Percentiles rank a stretch among this genome's conserved stretches.
phyloP scores from a whole-genome alignment of 2,888 invertebrate genomes.

The Physocephala rufipes region DNA sequence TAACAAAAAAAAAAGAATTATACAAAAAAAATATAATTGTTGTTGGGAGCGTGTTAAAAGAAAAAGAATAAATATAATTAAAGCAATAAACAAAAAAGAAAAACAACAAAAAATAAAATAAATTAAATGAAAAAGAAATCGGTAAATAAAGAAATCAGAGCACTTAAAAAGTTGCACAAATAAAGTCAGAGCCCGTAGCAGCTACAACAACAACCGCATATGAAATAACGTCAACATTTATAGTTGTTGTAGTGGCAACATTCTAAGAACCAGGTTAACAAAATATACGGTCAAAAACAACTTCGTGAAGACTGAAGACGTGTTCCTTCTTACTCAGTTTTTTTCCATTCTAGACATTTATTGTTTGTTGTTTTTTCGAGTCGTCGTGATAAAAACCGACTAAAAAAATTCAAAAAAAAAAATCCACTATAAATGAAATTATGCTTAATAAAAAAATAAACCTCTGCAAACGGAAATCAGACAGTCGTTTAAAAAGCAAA shows the following conservation, averaged over 20 bases:
- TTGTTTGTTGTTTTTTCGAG: conserved; percentile 23
- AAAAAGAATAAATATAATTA: too few relatives aligned
- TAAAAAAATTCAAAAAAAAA: conserved; percentile 2
- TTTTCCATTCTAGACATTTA: conserved; percentile 6
- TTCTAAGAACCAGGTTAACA: conserved; percentile 3
- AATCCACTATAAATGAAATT: conserved; percentile 2
- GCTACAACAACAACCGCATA: conserved; percentile 6
- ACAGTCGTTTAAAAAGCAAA: conserved; percentile 9
- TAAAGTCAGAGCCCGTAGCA: background rate
- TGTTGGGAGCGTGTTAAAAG: too few relatives aligned
- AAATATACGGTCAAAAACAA: conserved; percentile 31
- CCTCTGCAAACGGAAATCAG: conserved; percentile 23
- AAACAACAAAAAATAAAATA: too few relatives aligned
- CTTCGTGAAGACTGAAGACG: background rate
- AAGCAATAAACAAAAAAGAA: too few relatives aligned
- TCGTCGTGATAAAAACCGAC: background rate
- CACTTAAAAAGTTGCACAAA: background rate
- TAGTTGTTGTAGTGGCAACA: too few relatives aligned
- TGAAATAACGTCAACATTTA: too few relatives aligned
- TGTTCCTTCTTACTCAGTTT: background rate
- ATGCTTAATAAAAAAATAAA: conserved; percentile 2
- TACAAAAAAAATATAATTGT: too few relatives aligned
- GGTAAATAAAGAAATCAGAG: conserved; percentile 8
- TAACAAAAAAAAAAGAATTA: too few relatives aligned
- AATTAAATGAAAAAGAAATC: too few relatives aligned